phyloP scores from a whole-genome alignment of 2,797 vertebrate species.

The Paratrypauchen microcephalus region DNA sequence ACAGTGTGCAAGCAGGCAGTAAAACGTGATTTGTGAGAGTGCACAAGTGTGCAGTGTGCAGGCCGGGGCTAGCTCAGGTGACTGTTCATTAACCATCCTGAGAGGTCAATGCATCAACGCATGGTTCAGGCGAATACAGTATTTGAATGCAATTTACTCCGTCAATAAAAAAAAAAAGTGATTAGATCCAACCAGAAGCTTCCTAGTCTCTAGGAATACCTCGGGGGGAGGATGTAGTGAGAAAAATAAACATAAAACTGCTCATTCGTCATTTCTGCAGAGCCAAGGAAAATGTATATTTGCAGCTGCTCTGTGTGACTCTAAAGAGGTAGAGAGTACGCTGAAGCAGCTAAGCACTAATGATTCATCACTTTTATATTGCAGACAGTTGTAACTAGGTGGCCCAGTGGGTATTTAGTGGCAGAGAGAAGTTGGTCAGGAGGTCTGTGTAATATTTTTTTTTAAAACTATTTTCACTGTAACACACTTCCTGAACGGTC shows the following conservation, averaged over 20 bases:
- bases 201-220: conserved; percentile 25
- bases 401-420: conserved; percentile 37
- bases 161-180: conserved; percentile 41
- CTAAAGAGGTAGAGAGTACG: conserved; percentile 28
- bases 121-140: conserved; percentile 13
- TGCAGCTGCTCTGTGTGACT: conserved; percentile 32
- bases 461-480: conserved; percentile 6
- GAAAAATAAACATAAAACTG: conserved; percentile 45
- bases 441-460: conserved; percentile 34
- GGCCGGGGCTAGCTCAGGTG: conserved; percentile 49
- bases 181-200: conserved; percentile 14
- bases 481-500: not conserved
- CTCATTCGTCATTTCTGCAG: conserved; percentile 56
- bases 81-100: conserved; percentile 55
- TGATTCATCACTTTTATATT: conserved; percentile 65
- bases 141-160: conserved; percentile 37
- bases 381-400: conserved; percentile 40
- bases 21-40: conserved; percentile 63
- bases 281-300: conserved; percentile 32
- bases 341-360: conserved; percentile 45
- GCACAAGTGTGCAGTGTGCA: conserved; percentile 27
- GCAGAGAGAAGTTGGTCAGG: conserved; percentile 41
- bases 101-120: conserved; percentile 59
- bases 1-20: conserved; percentile 52
- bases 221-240: conserved; percentile 49